These are phyloP conservation scores for Platyscapa corneri DNA, from an alignment of 1,140 invertebrate genomes.

Conservation along the genomic window DNA sequence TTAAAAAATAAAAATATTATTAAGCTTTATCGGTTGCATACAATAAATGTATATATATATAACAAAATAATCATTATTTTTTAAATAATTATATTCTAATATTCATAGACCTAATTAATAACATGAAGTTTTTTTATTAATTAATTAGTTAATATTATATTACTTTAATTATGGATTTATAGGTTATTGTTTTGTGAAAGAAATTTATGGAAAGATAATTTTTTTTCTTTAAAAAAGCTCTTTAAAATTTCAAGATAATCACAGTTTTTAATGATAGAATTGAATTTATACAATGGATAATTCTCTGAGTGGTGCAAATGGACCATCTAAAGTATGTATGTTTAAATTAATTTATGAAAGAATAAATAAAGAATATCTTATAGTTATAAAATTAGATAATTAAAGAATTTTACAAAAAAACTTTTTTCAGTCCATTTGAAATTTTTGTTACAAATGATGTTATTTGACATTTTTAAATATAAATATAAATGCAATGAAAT, in stretches of 20 bases:
- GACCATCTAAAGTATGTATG: slow-evolving; percentile 42
- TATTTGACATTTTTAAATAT: neutral
- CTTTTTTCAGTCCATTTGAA: too few relatives aligned
- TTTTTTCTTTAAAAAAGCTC: neutral
- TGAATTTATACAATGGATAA: slow-evolving; percentile 25
- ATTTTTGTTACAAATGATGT: too few relatives aligned
- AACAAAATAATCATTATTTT: neutral
- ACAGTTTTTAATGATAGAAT: neutral
- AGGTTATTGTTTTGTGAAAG: neutral
- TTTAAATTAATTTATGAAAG: neutral
- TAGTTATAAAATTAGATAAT: too few relatives aligned
- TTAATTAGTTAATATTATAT: neutral
- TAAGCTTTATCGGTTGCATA: neutral
- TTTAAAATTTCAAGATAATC: neutral
- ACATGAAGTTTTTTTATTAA: neutral
- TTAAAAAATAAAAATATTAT: too few relatives aligned
- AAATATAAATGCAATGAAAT: neutral
- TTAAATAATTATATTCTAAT: too few relatives aligned
- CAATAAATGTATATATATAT: too few relatives aligned
- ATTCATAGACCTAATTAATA: neutral
- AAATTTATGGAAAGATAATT: neutral
- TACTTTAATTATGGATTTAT: neutral
- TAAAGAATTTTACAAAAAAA: too few relatives aligned
- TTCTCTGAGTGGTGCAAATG: slow-evolving; percentile 17
- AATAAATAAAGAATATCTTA: neutral